phyloP scores from a whole-genome alignment of 2,888 invertebrate species.

The Harpagoxenus sublaevis region DNA sequence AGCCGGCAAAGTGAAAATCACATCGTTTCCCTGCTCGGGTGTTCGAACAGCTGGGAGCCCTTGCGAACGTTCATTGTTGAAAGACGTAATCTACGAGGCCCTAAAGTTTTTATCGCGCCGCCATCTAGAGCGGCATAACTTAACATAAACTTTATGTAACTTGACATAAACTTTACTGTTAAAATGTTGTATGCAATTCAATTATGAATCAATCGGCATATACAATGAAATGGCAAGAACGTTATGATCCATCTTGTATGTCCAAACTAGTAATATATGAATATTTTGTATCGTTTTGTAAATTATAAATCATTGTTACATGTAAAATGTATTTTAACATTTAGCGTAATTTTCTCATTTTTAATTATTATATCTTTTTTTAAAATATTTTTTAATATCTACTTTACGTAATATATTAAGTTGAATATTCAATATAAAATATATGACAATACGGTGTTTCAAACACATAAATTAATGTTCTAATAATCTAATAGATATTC shows the following conservation, averaged over 20 bases:
- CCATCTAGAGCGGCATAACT: slow-evolving; percentile 2
- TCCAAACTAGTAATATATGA: not conserved
- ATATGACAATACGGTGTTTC: not conserved
- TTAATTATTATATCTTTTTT: not conserved
- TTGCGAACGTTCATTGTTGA: slow-evolving; percentile 38
- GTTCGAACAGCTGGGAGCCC: slow-evolving; percentile 17
- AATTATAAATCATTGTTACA: not conserved
- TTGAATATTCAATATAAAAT: not conserved
- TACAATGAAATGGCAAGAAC: not conserved
- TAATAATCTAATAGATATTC: not conserved
- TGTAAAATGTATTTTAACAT: not conserved
- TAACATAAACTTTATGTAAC: slow-evolving; percentile 5
- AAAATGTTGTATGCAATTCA: slow-evolving; percentile 13
- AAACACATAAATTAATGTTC: not conserved
- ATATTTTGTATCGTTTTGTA: not conserved
- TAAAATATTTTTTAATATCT: not conserved
- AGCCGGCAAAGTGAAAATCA: slow-evolving; percentile 62
- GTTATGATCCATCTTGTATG: not conserved
- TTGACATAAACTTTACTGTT: slow-evolving; percentile 13
- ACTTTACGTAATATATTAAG: not conserved
- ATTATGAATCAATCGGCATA: slow-evolving; percentile 19
- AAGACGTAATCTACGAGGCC: slow-evolving; percentile 33
- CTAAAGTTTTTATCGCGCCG: slow-evolving; percentile 34
- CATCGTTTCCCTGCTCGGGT: slow-evolving; percentile 42
- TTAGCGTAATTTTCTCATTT: not conserved